Evolutionary conservation across 2,888 invertebrate genomes (phyloP).

Genomic region (Byasa hedistus): DNA sequence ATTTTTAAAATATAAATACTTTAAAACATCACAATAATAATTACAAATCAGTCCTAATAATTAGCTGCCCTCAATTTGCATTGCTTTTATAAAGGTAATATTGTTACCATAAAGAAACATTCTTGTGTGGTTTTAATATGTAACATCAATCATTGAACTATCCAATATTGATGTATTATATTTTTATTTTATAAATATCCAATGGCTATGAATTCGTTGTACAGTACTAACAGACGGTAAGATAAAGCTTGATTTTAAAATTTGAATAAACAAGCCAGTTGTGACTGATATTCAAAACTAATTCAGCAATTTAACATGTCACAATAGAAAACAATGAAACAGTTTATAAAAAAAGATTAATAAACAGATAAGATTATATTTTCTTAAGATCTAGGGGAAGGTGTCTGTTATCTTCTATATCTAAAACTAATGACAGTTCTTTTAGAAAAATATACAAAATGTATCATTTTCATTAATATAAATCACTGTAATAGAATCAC

Average conservation of each 20-base stretch:
- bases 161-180: slow-evolving; percentile 30
- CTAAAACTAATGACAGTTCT: slow-evolving; percentile 63
- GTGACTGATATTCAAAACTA: slow-evolving; percentile 33
- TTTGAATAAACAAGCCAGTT: slow-evolving; percentile 23
- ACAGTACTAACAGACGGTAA: slow-evolving; percentile 46
- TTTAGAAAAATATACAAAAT: slow-evolving; percentile 79
- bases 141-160: slow-evolving; percentile 1
- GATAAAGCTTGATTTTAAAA: slow-evolving; percentile 40
- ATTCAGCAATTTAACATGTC: slow-evolving; percentile 32
- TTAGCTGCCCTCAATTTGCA: slow-evolving; percentile 12
- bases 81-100: background rate
- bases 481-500: slow-evolving; percentile 44
- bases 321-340: slow-evolving; percentile 35
- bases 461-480: slow-evolving; percentile 60
- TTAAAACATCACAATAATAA: slow-evolving; percentile 28
- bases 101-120: background rate
- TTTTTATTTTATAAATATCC: slow-evolving; percentile 42
- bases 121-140: background rate
- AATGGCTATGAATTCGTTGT: slow-evolving; percentile 58
- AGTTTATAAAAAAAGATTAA: slow-evolving; percentile 46
- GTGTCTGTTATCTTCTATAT: slow-evolving; percentile 49
- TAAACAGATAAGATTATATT: slow-evolving; percentile 57
- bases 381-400: slow-evolving; percentile 49
- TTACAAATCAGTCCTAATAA: slow-evolving; percentile 26
- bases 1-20: slow-evolving; percentile 14